Base-by-base conservation (phyloP, 2,888 invertebrate genomes). In the Chalcis sispes region DNA sequence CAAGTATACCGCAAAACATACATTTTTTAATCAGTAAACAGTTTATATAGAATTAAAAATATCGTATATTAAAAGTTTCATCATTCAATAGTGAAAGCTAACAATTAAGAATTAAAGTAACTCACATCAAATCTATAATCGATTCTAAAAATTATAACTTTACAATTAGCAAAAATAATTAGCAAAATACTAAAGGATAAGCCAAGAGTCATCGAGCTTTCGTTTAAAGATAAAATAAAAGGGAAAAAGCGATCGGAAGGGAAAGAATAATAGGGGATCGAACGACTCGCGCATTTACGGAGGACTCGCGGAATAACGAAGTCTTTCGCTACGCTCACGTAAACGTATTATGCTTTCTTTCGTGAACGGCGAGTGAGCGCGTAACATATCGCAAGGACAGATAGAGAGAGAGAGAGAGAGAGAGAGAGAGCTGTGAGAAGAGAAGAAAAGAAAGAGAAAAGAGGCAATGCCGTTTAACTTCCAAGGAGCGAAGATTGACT, bases 401-500 rank as follows among this genome's bases (percentile, higher is more conserved):
- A 32, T 13, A 42, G 32, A 27, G 50, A 32, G 36, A 54, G n/a
- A n/a, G n/a, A 8, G 29, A 52, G 25, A 56, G 18, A 23, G 25
- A 27, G 46, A 56, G n/a, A 23, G 40, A 2, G 36, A 23, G 20
- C 23, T 42, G 8, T 29, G 40, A 32, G 36, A 18, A 64, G 52
- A 61, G 59, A n/a, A n/a, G n/a, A n/a, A 61, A 29, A 27, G 40
- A 40, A 40, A 23, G 54, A 58, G 61, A 59, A 25, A 40, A 40
- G 46, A 18, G 69, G 74, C 76, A 81, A 78, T 78, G 79, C 77
- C 81, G 78, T 83, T 82, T 81, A 80, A 82, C 82, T 82, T 81
- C 75, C 80, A 80, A 77, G 79, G 77, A 79, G 82, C 77, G 77
- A 81, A 83, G 82, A 83, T 82, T 82, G 83, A 83, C 81, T 80